These are phyloP conservation scores for Huso huso DNA, from an alignment of 2,797 vertebrate species.

Conservation along the genomic window DNA sequence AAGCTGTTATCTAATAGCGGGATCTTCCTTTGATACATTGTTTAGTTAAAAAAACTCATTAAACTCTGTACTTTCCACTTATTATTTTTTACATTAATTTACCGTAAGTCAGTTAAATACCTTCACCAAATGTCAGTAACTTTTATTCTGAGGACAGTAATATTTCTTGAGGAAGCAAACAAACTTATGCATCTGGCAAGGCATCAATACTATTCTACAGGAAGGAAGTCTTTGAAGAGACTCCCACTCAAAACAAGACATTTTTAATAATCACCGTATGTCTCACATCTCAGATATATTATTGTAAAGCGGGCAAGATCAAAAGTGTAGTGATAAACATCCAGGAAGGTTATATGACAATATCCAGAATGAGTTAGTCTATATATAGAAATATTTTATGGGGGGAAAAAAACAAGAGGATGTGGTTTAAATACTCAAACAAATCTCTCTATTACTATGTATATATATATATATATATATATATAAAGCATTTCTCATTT, in stretches of 20 bases:
- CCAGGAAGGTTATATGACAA: background rate
- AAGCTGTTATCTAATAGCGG: no score
- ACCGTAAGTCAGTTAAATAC: background rate
- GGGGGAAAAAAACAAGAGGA: background rate
- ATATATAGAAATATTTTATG: background rate
- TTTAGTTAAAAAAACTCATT: no score
- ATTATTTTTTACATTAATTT: no score
- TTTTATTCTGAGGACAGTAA: background rate
- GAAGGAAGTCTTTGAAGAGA: background rate
- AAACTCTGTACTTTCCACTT: no score
- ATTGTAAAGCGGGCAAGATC: conserved; percentile 2
- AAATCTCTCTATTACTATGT: no score
- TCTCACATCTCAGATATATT: conserved; percentile 5
- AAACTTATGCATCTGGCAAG: background rate
- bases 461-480: no score
- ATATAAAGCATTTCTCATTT: no score
- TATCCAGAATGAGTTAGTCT: background rate
- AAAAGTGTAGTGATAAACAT: background rate
- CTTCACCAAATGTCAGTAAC: background rate
- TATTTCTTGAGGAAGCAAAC: background rate
- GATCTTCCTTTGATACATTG: no score
- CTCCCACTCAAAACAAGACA: background rate
- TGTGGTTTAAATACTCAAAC: background rate
- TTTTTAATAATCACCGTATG: background rate
- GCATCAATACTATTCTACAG: background rate